Percentiles rank a stretch among this genome's conserved stretches.
Evolutionary conservation across 2,888 invertebrate species (phyloP).

Genomic region (Microctonus hyperodae): DNA sequence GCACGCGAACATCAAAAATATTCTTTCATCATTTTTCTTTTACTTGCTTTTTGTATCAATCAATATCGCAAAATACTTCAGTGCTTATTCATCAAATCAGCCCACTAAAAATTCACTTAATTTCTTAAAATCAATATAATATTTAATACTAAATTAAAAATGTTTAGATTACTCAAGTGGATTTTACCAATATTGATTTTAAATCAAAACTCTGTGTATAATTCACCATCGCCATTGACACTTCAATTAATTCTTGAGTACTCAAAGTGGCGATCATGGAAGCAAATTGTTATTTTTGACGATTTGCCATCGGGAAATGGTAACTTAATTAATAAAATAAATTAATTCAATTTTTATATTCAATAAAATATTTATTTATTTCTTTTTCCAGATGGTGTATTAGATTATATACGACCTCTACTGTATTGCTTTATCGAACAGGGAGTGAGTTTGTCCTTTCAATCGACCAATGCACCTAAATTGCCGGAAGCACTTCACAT

Average conservation of each 20-base stretch:
- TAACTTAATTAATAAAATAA: conserved; percentile 33
- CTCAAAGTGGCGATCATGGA: conserved; percentile 67
- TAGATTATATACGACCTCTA: conserved; percentile 50
- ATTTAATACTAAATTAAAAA: not conserved
- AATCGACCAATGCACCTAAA: conserved; percentile 51
- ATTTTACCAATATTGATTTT: not conserved
- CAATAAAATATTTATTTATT: not conserved
- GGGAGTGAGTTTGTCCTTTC: conserved; percentile 53
- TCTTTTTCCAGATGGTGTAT: conserved; percentile 43
- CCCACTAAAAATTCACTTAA: too few relatives aligned
- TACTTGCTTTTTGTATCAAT: not conserved
- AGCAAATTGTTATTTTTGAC: conserved; percentile 65
- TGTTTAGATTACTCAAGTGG: not conserved
- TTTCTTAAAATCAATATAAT: too few relatives aligned
- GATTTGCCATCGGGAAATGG: conserved; percentile 51
- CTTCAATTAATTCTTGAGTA: conserved; percentile 66
- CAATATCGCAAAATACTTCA: not conserved
- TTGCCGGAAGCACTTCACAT: conserved; percentile 52
- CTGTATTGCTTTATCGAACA: conserved; percentile 51
- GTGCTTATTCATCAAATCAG: not conserved
- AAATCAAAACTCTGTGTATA: conserved; percentile 17
- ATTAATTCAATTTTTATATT: not conserved
- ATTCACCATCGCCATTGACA: conserved; percentile 52
- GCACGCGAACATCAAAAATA: conserved; percentile 34
- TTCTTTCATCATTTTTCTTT: conserved; percentile 12